Percentiles rank a stretch among this genome's conserved stretches.
Conservation (phyloP, 2,797 vertebrate species). For the Acanthornis magna region DNA sequence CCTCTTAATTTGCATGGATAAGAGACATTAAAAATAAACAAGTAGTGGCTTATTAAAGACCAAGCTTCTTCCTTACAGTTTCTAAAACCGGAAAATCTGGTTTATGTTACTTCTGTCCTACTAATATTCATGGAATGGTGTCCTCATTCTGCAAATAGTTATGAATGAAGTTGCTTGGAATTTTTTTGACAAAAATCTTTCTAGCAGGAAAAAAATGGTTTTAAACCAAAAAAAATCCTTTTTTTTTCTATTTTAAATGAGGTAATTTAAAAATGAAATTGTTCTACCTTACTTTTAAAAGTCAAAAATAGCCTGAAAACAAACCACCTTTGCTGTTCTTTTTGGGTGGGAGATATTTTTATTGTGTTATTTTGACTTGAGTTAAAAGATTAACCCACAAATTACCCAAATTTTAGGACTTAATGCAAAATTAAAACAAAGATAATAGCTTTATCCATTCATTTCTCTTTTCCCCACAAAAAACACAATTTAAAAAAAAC, state of each 20-base stretch:
- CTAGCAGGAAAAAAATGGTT: rapidly evolving
- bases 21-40: neutral
- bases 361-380: neutral
- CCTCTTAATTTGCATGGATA: neutral
- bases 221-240: neutral
- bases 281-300: neutral
- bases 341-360: neutral
- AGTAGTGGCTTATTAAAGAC: neutral
- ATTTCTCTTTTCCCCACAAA: neutral
- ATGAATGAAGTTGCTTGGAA: neutral
- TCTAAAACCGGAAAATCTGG: neutral
- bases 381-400: neutral
- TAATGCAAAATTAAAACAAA: neutral
- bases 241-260: neutral
- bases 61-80: neutral
- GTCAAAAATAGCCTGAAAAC: neutral
- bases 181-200: neutral
- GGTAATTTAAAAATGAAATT: neutral
- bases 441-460: neutral
- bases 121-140: neutral
- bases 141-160: neutral
- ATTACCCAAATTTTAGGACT: neutral
- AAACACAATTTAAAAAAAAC: neutral
- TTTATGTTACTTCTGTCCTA: neutral
- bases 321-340: neutral